Evolutionary conservation across 2,888 invertebrate species (phyloP), one percentile per base, ranked within the genome.

Genomic region (Ophion costatus): DNA sequence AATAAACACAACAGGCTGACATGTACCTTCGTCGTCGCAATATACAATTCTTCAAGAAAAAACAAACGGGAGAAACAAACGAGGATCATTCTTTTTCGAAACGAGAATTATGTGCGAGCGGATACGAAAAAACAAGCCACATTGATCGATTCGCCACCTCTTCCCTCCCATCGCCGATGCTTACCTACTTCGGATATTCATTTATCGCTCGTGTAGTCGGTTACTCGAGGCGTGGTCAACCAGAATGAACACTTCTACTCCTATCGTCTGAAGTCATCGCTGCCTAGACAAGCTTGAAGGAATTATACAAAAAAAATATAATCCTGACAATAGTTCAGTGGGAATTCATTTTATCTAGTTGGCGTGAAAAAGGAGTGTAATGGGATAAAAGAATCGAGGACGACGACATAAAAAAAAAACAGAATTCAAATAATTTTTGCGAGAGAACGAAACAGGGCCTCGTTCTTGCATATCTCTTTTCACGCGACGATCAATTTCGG

Each of bases 301-400:
- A 77, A 84, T 71, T 11, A 45, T 17, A 51, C 17, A 51, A 5
- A 59, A 22, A 59, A 59, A 59, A n/a, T n/a, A n/a, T n/a, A n/a
- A n/a, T n/a, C 45, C 17, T 17, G 20, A 82, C n/a, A 80, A 67
- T 73, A 73, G 51, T 51, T 88, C 84, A 66, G 74, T 84, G 85
- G 11, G 56, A 56, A 75, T 64, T 82, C 22, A 77, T 82, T 71
- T 77, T 77, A 75, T 33, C 56, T 17, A 33, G 22, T 67, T 67
- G n/a, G n/a, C 17, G 51, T 14, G 17, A 14, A 51, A 51, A 51
- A 11, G 14, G 9, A 45, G 45, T 9, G 45, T 45, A 29, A 29
- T 29, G 4, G 42, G 75, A 17, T 66, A 61, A 29, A 57, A 38
- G 42, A 67, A 57, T 33, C 59, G 70, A 63, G 29, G 42, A 45